Base-by-base conservation (phyloP, 2,888 invertebrate genomes). In the Vesta saturnalis region DNA sequence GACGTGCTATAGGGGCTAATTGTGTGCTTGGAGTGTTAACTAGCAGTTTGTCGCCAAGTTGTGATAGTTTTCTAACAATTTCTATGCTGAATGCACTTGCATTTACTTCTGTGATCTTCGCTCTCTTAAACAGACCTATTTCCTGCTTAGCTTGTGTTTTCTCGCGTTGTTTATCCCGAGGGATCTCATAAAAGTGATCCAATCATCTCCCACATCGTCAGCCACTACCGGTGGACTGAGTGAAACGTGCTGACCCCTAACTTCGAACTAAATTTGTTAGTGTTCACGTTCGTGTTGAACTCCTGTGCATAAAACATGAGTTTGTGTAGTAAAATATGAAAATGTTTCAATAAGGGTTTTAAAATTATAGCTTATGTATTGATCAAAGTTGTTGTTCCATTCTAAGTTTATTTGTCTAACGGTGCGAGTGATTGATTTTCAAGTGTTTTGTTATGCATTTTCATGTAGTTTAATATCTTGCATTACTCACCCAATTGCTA, bases 161-260 rank as follows among this genome's bases (percentile, higher is more conserved):
- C 77, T 73, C 72, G 82, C 78, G 80, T 81, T 83, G 83, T 83
- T 83, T 82, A 83, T 85, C 85, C 84, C 84, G 70, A 59, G 83
- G 82, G 85, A 82, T 78, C 83, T 83, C 85, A 82, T 85, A 85
- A 85, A 86, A 85, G 83, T 83, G 84, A 85, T 85, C 85, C 85
- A 85, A 85, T 85, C 86, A 84, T 85, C 82, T 83, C 77, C 81
- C 81, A 77, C 80, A 78, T 79, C 78, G 79, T 79, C 79, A 79
- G 78, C 73, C 78, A 73, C 74, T 67, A 73, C 70, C 71, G 70
- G 67, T 69, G 69, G 71, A 69, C 69, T 68, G 71, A 62, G 71
- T 62, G 60, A 62, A 69, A 78, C 76, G 77, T 78, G 77, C 76
- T 76, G 75, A 73, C 73, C 75, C 77, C 71, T 67, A 64, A 73